These are phyloP conservation scores for Mayetiola destructor DNA, from an alignment of 2,888 invertebrate species.

Conservation along the genomic window DNA sequence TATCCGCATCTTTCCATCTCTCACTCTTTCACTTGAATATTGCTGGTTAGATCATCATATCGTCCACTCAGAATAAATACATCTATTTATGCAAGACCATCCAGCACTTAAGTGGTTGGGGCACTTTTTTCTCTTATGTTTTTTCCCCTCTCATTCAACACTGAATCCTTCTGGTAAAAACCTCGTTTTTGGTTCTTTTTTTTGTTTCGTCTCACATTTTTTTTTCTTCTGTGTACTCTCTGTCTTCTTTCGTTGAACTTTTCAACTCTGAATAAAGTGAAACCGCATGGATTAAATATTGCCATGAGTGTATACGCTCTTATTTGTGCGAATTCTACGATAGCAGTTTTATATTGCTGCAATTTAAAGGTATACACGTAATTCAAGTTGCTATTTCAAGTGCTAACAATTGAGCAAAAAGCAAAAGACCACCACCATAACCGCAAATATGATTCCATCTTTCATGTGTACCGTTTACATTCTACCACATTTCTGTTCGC, in stretches of 20 bases:
- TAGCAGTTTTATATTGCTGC: too few relatives aligned
- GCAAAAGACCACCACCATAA: not conserved
- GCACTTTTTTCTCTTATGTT: slow-evolving; percentile 5
- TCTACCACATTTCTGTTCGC: too few relatives aligned
- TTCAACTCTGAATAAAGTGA: slow-evolving; percentile 12
- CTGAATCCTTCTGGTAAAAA: slow-evolving; percentile 3
- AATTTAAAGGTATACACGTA: slow-evolving; percentile 3
- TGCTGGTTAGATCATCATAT: not conserved
- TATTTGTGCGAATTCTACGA: too few relatives aligned
- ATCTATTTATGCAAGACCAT: not conserved
- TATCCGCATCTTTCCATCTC: not conserved
- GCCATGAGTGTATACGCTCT: too few relatives aligned
- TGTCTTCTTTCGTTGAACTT: slow-evolving; percentile 2
- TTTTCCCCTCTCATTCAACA: not conserved
- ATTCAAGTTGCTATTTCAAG: not conserved
- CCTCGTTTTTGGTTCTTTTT: not conserved
- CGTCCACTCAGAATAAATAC: not conserved
- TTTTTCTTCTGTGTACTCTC: not conserved
- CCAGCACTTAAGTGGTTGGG: too few relatives aligned
- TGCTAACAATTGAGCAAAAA: not conserved
- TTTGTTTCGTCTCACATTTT: too few relatives aligned
- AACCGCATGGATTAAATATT: slow-evolving; percentile 10
- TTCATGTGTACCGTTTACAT: too few relatives aligned
- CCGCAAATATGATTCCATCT: slow-evolving; percentile 5
- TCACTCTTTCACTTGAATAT: not conserved